phyloP scores from a whole-genome alignment of 1,140 invertebrate species.

The Rhyzopertha dominica region DNA sequence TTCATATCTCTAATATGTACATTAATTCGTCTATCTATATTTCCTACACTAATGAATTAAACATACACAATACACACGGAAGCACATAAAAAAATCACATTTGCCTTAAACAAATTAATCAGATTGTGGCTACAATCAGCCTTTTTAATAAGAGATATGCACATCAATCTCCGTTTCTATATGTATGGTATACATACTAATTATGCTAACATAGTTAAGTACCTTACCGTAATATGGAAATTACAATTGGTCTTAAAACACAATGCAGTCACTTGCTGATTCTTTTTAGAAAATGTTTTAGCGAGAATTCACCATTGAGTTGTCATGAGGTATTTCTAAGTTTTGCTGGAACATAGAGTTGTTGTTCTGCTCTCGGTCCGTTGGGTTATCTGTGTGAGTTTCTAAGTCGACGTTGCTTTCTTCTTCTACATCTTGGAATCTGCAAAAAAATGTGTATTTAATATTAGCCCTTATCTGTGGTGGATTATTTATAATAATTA shows the following conservation, averaged over 20 bases:
- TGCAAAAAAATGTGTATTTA: constrained; percentile 27
- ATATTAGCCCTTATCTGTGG: no score
- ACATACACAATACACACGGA: constrained; percentile 19
- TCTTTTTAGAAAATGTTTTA: constrained; percentile 13
- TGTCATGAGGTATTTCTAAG: constrained; percentile 35
- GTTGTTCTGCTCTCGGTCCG: constrained; percentile 38
- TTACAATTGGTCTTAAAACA: no score
- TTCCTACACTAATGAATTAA: constrained; percentile 15
- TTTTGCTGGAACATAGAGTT: constrained; percentile 43
- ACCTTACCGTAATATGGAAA: no score
- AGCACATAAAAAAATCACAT: constrained; percentile 31
- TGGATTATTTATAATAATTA: no score
- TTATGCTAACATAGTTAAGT: no score
- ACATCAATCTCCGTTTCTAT: no score
- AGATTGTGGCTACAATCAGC: no score
- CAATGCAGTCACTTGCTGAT: no score
- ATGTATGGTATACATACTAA: no score
- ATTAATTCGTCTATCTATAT: constrained; percentile 13
- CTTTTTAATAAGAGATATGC: constrained; percentile 26
- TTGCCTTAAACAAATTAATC: constrained; percentile 17
- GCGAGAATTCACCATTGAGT: constrained; percentile 27
- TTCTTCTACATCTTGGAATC: constrained; percentile 44
- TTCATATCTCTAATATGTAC: constrained; percentile 13
- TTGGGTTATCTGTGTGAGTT: constrained; percentile 23
- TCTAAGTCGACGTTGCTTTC: constrained; percentile 39